Percentiles rank a stretch among this genome's conserved stretches.
phyloP scores from a whole-genome alignment of 64 coral and sea anemone species.

The Montipora efflorescens region DNA sequence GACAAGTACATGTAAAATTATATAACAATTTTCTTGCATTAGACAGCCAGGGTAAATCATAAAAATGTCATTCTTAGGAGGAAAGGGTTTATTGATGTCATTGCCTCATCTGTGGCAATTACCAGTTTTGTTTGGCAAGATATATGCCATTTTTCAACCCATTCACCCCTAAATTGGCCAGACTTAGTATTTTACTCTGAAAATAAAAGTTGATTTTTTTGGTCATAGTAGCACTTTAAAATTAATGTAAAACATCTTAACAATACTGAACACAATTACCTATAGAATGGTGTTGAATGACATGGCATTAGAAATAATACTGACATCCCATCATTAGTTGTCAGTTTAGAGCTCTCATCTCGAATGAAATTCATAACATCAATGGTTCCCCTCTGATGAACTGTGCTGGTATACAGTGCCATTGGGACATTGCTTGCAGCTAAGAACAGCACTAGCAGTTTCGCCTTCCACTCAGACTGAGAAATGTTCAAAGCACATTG shows the following conservation, averaged over 20 bases:
- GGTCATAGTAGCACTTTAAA: too few species aligned
- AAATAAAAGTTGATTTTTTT: background rate
- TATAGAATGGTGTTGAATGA: constrained; percentile 96
- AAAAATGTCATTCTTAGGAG: too few species aligned
- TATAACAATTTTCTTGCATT: too few species aligned
- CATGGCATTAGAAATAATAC: constrained; percentile 98
- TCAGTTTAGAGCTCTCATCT: constrained; percentile 17
- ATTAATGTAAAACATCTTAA: background rate
- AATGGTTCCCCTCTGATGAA: constrained; percentile 87
- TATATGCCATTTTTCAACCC: too few species aligned
- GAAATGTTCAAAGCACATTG: background rate
- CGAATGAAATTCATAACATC: constrained; percentile 83
- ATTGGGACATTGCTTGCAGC: constrained; percentile 79
- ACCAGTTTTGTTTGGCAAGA: too few species aligned
- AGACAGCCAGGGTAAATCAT: too few species aligned
- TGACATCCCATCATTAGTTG: background rate
- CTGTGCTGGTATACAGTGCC: constrained; percentile 75
- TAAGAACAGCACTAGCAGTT: constrained; percentile 46
- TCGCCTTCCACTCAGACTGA: constrained; percentile 43
- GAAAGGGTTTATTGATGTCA: too few species aligned
- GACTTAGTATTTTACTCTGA: too few species aligned
- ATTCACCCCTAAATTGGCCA: too few species aligned
- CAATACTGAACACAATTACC: constrained; percentile 49
- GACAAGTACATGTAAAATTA: too few species aligned
- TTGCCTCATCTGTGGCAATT: too few species aligned